Evolutionary conservation across 2,888 invertebrate species (phyloP).

Genomic region (Nomada flava): DNA sequence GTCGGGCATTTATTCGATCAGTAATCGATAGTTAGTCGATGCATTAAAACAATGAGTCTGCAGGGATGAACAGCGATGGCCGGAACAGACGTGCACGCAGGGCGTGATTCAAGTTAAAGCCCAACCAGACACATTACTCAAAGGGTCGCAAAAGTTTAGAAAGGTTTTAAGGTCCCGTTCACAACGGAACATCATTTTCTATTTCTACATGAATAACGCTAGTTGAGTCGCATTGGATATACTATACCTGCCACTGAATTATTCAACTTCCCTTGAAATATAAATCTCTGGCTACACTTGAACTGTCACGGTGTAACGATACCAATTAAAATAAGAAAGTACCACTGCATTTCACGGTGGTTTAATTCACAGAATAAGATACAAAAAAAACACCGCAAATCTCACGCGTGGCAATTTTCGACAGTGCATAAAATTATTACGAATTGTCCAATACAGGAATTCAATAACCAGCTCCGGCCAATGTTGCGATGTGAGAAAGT

Average conservation of each 20-base stretch:
- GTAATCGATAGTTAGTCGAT: conserved; percentile 55
- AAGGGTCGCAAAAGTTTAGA: conserved; percentile 62
- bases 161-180: conserved; percentile 32
- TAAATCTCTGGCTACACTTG: too few species aligned
- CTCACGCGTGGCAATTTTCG: too few species aligned
- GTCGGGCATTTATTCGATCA: conserved; percentile 63
- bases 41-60: conserved; percentile 77
- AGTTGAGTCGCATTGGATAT: too few species aligned
- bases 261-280: too few species aligned
- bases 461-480: too few species aligned
- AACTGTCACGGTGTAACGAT: too few species aligned
- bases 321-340: too few species aligned
- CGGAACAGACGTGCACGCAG: conserved; percentile 47
- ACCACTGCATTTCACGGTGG: too few species aligned
- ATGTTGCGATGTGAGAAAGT: not conserved
- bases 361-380: not conserved
- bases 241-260: too few species aligned
- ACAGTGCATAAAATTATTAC: too few species aligned
- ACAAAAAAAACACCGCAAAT: not conserved
- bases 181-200: conserved; percentile 15
- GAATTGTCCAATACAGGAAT: too few species aligned
- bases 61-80: conserved; percentile 47
- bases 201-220: too few species aligned
- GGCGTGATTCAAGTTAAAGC: conserved; percentile 54
- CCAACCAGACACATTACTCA: conserved; percentile 71